Evolutionary conservation across 2,797 vertebrate genomes (phyloP).

Genomic region (Pygocentrus nattereri): DNA sequence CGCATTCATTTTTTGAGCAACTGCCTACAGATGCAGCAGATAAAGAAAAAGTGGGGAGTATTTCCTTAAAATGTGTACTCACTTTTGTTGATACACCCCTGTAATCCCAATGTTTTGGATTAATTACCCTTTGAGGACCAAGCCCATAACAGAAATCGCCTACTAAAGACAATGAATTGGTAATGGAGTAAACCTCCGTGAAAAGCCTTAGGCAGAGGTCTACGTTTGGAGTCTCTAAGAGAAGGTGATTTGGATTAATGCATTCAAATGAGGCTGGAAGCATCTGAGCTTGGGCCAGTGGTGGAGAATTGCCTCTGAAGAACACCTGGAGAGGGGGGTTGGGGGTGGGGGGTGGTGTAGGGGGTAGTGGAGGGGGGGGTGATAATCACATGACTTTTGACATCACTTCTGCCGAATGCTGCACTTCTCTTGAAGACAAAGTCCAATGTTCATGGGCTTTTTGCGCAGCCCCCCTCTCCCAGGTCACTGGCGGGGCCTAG

Average conservation of each 20-base stretch:
- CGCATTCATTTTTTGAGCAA: no score
- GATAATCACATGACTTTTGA: conserved; percentile 66
- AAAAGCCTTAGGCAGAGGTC: not conserved
- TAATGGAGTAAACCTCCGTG: conserved; percentile 12
- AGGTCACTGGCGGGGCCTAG: not conserved
- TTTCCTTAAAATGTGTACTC: not conserved
- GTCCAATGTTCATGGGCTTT: not conserved
- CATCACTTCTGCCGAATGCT: conserved; percentile 61
- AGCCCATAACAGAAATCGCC: conserved; percentile 21
- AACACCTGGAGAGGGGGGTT: not conserved
- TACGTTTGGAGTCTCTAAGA: conserved; percentile 19
- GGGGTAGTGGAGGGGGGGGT: not conserved
- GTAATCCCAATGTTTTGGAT: conserved; percentile 30
- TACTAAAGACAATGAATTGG: conserved; percentile 37
- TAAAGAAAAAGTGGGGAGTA: no score
- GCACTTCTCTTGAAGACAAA: conserved; percentile 51
- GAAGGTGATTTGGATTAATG: conserved; percentile 41
- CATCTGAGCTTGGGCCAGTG: conserved; percentile 11
- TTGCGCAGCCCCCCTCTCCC: not conserved
- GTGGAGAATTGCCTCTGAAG: conserved; percentile 18
- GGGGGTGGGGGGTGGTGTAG: not conserved
- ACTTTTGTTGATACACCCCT: not conserved
- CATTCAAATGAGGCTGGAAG: conserved; percentile 46
- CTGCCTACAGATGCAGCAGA: no score
- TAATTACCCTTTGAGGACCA: conserved; percentile 34